Base-by-base conservation (phyloP, 2,888 invertebrate species). In the Galeruca laticollis region DNA sequence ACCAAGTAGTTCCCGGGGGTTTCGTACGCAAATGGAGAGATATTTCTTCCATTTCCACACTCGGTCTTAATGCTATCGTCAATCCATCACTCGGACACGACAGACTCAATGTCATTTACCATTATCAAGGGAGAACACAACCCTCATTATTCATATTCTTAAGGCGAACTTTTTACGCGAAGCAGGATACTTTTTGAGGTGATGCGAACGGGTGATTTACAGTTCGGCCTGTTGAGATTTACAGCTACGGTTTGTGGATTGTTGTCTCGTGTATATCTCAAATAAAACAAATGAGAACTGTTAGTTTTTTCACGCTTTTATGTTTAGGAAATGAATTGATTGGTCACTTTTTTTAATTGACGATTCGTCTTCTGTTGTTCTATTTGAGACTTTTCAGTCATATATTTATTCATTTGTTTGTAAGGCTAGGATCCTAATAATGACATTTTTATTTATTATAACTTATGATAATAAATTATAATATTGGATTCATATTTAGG, bases 1-100 rank as follows among this genome's bases (percentile, higher is more conserved):
- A 76, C 78, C 75, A 74, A 67, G 77, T 80, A 67, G 77, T 80
- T 79, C 81, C 80, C 72, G 76, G 78, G 77, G 78, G 78, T 70
- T 70, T 76, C 78, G 77, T 82, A 82, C 81, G 82, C 82, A 84
- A 83, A 83, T 84, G 83, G 83, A 82, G 80, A 80, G 82, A 84
- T 83, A 82, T 82, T 82, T 83, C 83, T 83, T 80, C 79, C 76
- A 78, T 79, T 79, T 78, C 77, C 77, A 74, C 79, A 75, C 79
- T 79, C 78, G 74, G 67, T 76, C 79, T 76, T 79, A 78, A 81
- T 78, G 78, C 76, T 72, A 76, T 78, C 78, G 78, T 77, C 80
- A 75, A 81, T 81, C 80, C 75, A 80, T 81, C 80, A 80, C 76
- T 69, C 70, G 79, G 80, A 80, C 80, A 78, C 59, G 74, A 78